Percentiles rank a stretch among this genome's conserved stretches.
Conservation (phyloP, 2,113 vertebrate species). For the Argyrosomus japonicus region DNA sequence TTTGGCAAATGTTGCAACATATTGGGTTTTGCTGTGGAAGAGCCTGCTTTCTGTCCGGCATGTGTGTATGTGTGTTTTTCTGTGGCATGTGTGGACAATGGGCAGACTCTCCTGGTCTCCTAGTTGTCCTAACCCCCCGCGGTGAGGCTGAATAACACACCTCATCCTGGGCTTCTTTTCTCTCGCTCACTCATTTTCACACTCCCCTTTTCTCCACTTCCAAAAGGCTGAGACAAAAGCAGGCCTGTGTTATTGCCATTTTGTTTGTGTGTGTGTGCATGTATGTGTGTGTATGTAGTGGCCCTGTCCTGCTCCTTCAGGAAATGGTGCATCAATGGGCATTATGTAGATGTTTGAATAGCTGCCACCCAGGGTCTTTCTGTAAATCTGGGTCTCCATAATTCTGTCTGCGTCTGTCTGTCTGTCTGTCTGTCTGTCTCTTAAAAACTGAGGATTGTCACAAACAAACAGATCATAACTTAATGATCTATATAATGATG, state of each 20-base stretch:
- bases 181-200: constrained; percentile 83
- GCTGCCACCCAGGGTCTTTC: constrained; percentile 68
- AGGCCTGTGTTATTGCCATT: constrained; percentile 68
- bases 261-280: constrained; percentile 50
- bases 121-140: constrained; percentile 81
- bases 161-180: constrained; percentile 81
- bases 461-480: constrained; percentile 2
- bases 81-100: constrained; percentile 83
- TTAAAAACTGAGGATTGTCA: constrained; percentile 22
- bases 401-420: constrained; percentile 24
- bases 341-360: constrained; percentile 76
- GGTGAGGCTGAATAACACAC: constrained; percentile 86
- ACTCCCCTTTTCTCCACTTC: constrained; percentile 81
- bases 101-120: constrained; percentile 78
- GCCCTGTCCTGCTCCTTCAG: constrained; percentile 61
- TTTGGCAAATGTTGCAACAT: constrained; percentile 84
- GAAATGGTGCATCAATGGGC: constrained; percentile 72
- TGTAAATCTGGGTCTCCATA: constrained; percentile 38
- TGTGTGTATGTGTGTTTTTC: constrained; percentile 62
- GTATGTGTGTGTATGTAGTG: constrained; percentile 37
- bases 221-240: constrained; percentile 80
- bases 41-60: constrained; percentile 60
- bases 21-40: constrained; percentile 77
- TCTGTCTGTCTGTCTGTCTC: constrained; percentile 3
- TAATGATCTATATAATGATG: not conserved